Conservation (phyloP, 2,113 vertebrate species). For the Trematomus loennbergii region DNA sequence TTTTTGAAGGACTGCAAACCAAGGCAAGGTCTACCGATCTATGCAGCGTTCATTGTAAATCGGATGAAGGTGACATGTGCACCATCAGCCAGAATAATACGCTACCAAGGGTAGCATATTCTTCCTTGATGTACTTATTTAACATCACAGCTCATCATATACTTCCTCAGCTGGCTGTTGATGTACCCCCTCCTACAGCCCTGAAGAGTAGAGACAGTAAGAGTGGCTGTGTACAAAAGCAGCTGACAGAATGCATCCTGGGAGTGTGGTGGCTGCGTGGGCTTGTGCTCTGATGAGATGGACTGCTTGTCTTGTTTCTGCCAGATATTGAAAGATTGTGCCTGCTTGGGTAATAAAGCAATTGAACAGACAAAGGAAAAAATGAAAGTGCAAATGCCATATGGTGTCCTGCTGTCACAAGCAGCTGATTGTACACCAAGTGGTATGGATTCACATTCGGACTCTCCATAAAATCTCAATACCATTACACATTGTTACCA, state of each 20-base stretch:
- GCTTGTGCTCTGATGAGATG: conserved; percentile 47
- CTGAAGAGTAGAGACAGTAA: conserved; percentile 7
- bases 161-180: neutral
- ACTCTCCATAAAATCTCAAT: neutral
- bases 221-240: conserved; percentile 30
- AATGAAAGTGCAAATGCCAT: conserved; percentile 37
- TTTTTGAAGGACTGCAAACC: neutral
- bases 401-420: conserved; percentile 18
- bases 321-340: conserved; percentile 54
- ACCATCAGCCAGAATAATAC: conserved; percentile 28
- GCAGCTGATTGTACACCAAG: conserved; percentile 15
- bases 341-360: conserved; percentile 50
- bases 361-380: conserved; percentile 28
- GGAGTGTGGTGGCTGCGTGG: conserved; percentile 32
- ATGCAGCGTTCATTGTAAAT: neutral
- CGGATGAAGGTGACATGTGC: conserved; percentile 13
- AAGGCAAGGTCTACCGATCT: conserved; percentile 1
- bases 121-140: conserved; percentile 9
- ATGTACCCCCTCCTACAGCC: neutral
- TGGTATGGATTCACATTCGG: neutral
- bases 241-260: conserved; percentile 35
- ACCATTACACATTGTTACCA: neutral
- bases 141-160: conserved; percentile 23
- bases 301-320: conserved; percentile 67
- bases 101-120: conserved; percentile 2